Percentiles rank a stretch among this genome's conserved stretches.
These are phyloP conservation scores for Incurvaria masculella DNA, from an alignment of 2,888 invertebrate genomes.

Conservation along the genomic window DNA sequence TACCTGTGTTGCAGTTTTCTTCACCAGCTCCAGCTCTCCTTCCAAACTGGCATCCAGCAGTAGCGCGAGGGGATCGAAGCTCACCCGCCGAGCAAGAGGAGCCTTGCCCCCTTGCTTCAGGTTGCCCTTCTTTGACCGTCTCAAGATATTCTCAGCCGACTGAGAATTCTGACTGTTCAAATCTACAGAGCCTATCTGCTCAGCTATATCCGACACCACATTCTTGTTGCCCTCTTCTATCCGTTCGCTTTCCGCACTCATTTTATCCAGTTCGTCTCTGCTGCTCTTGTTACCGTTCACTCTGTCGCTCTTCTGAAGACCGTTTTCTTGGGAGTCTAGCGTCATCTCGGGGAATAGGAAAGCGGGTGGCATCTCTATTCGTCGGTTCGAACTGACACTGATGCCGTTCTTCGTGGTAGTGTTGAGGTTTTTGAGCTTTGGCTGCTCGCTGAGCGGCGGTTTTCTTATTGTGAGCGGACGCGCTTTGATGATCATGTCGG, in stretches of 20 bases:
- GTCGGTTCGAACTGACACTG: slow-evolving; percentile 65
- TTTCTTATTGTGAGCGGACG: slow-evolving; percentile 82
- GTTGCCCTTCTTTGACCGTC: slow-evolving; percentile 74
- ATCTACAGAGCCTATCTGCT: slow-evolving; percentile 50
- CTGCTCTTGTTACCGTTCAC: slow-evolving; percentile 24
- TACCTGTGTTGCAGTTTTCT: slow-evolving; percentile 89
- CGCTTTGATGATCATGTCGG: slow-evolving; percentile 66
- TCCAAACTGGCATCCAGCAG: slow-evolving; percentile 96
- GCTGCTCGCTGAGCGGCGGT: slow-evolving; percentile 77
- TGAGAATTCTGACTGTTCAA: slow-evolving; percentile 55
- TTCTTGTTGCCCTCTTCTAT: slow-evolving; percentile 37
- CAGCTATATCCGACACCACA: slow-evolving; percentile 42
- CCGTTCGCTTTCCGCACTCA: slow-evolving; percentile 32
- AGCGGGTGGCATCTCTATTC: slow-evolving; percentile 81
- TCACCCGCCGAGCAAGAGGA: slow-evolving; percentile 79
- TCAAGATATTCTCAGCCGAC: slow-evolving; percentile 49
- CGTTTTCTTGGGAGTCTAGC: slow-evolving; percentile 42
- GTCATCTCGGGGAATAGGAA: slow-evolving; percentile 75
- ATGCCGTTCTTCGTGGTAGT: slow-evolving; percentile 54
- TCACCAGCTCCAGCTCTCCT: slow-evolving; percentile 95
- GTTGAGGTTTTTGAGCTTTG: slow-evolving; percentile 64
- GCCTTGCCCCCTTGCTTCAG: slow-evolving; percentile 72
- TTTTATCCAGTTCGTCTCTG: slow-evolving; percentile 43
- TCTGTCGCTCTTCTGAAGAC: slow-evolving; percentile 30
- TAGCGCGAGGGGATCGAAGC: slow-evolving; percentile 96